Evolutionary conservation across 2,113 vertebrate species (phyloP).

Genomic region (Sisor rabdophorus): DNA sequence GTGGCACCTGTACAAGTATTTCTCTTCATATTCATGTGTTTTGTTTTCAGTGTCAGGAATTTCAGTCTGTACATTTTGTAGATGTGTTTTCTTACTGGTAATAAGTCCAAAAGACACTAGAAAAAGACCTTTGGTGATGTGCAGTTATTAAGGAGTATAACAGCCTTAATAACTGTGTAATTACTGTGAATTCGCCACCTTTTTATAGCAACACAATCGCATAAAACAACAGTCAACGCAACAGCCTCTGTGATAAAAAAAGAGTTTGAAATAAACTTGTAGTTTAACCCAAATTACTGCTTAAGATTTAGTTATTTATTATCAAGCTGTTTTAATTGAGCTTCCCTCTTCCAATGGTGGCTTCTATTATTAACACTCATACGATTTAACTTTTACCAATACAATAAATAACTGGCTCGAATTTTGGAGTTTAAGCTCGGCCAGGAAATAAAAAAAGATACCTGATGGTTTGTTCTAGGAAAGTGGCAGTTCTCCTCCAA

Average conservation of each 20-base stretch:
- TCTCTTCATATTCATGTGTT: neutral
- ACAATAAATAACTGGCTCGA: neutral
- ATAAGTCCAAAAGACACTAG: neutral
- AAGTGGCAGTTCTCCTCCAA: neutral
- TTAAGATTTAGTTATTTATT: constrained; percentile 37
- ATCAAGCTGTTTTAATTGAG: constrained; percentile 41
- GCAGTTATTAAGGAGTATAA: neutral
- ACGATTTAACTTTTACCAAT: neutral
- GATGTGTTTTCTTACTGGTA: too few relatives aligned
- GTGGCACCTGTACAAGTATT: neutral
- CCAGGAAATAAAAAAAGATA: too few relatives aligned
- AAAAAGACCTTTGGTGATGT: neutral
- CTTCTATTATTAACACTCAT: neutral
- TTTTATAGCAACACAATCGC: neutral
- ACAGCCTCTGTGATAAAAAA: constrained; percentile 6
- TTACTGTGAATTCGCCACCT: neutral
- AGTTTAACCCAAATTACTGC: constrained; percentile 28
- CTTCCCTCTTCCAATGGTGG: neutral
- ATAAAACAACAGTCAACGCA: neutral
- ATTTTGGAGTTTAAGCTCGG: too few relatives aligned
- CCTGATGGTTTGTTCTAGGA: neutral
- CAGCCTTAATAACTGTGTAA: neutral
- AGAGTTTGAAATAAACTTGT: constrained; percentile 23
- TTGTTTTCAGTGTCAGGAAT: neutral
- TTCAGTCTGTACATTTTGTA: neutral